These are phyloP conservation scores for Ashinkailepas kermadecensis DNA, from an alignment of 2,888 invertebrate species.

Conservation along the genomic window DNA sequence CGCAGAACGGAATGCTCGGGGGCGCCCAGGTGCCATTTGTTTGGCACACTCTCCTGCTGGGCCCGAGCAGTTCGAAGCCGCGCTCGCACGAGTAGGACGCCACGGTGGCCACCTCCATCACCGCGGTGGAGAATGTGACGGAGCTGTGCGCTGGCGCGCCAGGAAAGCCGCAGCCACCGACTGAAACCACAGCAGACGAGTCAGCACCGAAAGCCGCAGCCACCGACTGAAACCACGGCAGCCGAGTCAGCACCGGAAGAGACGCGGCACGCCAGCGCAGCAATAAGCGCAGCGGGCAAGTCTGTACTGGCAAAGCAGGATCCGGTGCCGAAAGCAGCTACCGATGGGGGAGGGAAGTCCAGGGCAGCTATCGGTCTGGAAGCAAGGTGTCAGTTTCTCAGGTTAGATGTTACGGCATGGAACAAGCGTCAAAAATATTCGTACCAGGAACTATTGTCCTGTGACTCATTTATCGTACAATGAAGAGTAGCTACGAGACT, in stretches of 20 bases:
- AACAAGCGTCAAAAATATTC: too few species aligned
- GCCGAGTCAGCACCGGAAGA: too few species aligned
- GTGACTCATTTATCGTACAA: too few species aligned
- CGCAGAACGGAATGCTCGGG: slow-evolving; percentile 88
- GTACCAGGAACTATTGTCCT: too few species aligned
- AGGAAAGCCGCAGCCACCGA: slow-evolving; percentile 66
- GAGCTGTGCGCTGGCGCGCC: slow-evolving; percentile 82
- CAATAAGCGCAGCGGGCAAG: too few species aligned
- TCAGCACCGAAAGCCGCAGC: neutral
- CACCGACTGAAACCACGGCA: too few species aligned
- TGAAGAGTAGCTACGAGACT: too few species aligned
- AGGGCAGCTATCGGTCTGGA: neutral
- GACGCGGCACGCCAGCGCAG: too few species aligned
- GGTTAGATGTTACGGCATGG: too few species aligned
- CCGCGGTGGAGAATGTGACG: slow-evolving; percentile 60
- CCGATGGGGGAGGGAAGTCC: neutral
- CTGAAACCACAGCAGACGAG: neutral
- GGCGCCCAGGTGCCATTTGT: slow-evolving; percentile 69
- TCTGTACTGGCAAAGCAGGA: too few species aligned
- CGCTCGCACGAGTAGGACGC: slow-evolving; percentile 79
- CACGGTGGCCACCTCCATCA: slow-evolving; percentile 58
- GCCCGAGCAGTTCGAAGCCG: slow-evolving; percentile 85
- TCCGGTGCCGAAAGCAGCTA: too few species aligned
- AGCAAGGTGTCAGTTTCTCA: too few species aligned
- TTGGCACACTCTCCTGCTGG: slow-evolving; percentile 67